Evolutionary conservation across 2,113 vertebrate species (phyloP).

Genomic region (Coryphaenoides rupestris): DNA sequence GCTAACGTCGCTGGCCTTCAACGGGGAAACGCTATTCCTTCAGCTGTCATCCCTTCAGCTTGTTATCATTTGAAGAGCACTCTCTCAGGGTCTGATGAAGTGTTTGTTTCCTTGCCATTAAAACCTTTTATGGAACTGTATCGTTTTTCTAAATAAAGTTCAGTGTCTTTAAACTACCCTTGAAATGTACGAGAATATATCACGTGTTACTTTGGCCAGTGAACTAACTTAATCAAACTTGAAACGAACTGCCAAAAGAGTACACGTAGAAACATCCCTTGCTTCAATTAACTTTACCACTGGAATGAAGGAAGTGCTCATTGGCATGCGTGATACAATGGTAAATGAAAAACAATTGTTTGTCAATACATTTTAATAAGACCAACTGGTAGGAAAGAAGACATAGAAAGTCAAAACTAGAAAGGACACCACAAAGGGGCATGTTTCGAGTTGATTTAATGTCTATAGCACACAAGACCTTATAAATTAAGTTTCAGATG

Average conservation of each 20-base stretch:
- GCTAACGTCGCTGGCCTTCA: conserved; percentile 39
- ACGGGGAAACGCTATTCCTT: conserved; percentile 1
- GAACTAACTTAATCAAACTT: too few relatives aligned
- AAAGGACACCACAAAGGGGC: not conserved
- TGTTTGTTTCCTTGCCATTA: conserved; percentile 37
- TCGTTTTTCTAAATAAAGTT: not conserved
- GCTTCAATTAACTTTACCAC: too few relatives aligned
- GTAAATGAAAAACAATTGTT: too few relatives aligned
- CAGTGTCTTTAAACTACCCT: too few relatives aligned
- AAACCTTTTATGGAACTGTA: conserved; percentile 46
- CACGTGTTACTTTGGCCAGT: too few relatives aligned
- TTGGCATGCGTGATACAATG: too few relatives aligned
- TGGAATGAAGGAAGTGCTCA: too few relatives aligned
- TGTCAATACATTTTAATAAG: too few relatives aligned
- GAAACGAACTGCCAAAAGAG: too few relatives aligned
- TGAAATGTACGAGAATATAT: too few relatives aligned
- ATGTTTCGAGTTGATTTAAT: conserved; percentile 75
- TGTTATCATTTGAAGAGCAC: conserved; percentile 34
- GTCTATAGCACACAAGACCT: conserved; percentile 81
- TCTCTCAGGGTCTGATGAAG: conserved; percentile 27
- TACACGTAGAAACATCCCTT: too few relatives aligned
- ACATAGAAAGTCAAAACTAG: not conserved
- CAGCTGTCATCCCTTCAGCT: conserved; percentile 22
- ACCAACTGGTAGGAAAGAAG: not conserved
- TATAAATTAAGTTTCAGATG: conserved; percentile 51